Base-by-base conservation (phyloP, 2,797 vertebrate species). In the Enteromius mattozi region DNA sequence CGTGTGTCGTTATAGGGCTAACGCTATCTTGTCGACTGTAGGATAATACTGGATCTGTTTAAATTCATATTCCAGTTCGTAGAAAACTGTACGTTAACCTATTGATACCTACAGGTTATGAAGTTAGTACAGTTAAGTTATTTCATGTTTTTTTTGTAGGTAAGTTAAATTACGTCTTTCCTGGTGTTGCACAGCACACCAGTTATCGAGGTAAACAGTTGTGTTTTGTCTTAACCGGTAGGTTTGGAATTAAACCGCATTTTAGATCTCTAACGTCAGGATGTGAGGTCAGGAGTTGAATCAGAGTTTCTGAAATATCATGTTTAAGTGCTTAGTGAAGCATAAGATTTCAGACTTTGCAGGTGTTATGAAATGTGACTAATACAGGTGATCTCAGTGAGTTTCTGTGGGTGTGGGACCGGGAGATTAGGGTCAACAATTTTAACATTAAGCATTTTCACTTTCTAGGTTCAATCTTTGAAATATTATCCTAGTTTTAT, bases 321-420 rank as follows among this genome's bases (percentile, higher is more conserved):
- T 42, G 8, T 16, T 78, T 21, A 6, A 63, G 37, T 8, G 6
- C 30, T 35, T 19, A 2, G 30, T 35, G 16, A 66, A 17, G 63
- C 63, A 2, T 19, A 30, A 1, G 12, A 5, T 27, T 66, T 12
- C 63, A 4, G 30, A 2, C 10, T 19, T 16, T 71, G 21, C 56
- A 74, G 80, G 56, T 74, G 54, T 82, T 82, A 27, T 47, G 13
- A 35, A 47, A 47, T 49, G 19, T 40, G 17, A 2, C 40, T 30
- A 5, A 78, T 61, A n/a, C 37, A 7, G 37, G 35, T 72, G 19
- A 66, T 61, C 54, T 70, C n/a, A 1, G 27, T 5, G 30, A 71
- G 68, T 81, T 81, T 81, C 24, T 47, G 51, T 81, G 68, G 37
- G 51, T 61, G 80, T 81, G 69, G 51, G 40, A 45, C 37, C 24